A percentile compares a stretch with the other conserved stretches of the same genome.
These are phyloP conservation scores for Arion vulgaris DNA, from an alignment of 1,140 invertebrate genomes.

Conservation along the genomic window DNA sequence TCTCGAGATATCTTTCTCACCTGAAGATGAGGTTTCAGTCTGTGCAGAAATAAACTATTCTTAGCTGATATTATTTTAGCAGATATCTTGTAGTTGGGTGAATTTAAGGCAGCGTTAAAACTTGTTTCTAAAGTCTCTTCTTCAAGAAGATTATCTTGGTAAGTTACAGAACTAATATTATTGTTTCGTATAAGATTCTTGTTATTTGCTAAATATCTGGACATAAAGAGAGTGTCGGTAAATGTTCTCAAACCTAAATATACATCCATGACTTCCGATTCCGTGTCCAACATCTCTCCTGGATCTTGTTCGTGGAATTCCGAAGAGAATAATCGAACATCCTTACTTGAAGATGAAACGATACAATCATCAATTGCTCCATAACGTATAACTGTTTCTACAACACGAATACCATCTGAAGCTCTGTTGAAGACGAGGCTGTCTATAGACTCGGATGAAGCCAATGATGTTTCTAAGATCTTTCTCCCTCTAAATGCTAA, in stretches of 20 bases:
- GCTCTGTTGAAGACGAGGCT: not conserved
- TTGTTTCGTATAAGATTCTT: not conserved
- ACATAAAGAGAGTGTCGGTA: not conserved
- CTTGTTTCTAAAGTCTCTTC: not conserved
- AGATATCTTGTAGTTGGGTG: not conserved
- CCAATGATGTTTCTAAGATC: constrained; percentile 39
- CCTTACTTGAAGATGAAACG: not conserved
- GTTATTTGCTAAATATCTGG: not conserved
- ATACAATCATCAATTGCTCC: constrained; percentile 10
- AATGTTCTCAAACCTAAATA: not conserved
- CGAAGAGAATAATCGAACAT: not conserved
- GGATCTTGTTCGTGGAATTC: not conserved
- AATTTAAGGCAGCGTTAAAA: not conserved
- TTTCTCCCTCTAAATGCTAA: constrained; percentile 30
- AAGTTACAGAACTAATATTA: not conserved
- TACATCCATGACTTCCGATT: not conserved
- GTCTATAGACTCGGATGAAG: not conserved
- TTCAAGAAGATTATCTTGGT: not conserved
- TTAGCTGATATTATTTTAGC: not conserved
- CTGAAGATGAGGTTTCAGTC: not conserved
- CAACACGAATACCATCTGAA: not conserved
- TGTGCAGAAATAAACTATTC: not conserved
- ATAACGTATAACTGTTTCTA: constrained; percentile 17
- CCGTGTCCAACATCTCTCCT: not conserved
- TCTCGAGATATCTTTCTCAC: not conserved